phyloP scores from a whole-genome alignment of 2,888 invertebrate genomes.

The Macrosiphum euphorbiae region DNA sequence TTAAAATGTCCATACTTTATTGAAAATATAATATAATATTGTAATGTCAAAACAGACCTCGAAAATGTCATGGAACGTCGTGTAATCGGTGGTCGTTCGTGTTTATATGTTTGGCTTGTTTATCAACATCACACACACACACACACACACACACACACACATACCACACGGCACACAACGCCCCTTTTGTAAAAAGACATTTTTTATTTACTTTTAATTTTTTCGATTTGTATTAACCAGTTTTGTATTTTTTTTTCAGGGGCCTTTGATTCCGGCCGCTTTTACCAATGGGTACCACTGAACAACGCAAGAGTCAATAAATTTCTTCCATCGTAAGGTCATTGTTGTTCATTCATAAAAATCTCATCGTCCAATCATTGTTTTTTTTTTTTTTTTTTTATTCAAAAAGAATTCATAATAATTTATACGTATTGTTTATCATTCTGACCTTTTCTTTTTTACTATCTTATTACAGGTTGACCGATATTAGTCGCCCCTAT shows the following conservation, averaged over 20 bases:
- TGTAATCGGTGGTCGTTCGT: background rate
- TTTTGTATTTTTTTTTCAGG: constrained; percentile 77
- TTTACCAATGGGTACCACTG: constrained; percentile 99
- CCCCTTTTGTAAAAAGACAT: background rate
- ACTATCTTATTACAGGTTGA: constrained; percentile 46
- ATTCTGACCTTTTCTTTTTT: background rate
- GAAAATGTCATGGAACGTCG: background rate
- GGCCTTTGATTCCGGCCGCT: constrained; percentile 97
- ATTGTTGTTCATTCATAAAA: constrained; percentile 24
- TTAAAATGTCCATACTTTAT: background rate
- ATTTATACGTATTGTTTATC: background rate
- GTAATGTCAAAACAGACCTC: background rate
- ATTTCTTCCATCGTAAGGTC: constrained; percentile 63
- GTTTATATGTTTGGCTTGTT: background rate
- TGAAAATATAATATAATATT: background rate
- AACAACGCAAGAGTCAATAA: constrained; percentile 70
- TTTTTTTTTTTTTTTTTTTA: background rate
- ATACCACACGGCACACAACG: background rate
- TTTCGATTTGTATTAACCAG: background rate
- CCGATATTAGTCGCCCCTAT: constrained; percentile 58
- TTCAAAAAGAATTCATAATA: background rate
- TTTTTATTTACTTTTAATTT: background rate
- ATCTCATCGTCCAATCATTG: background rate
- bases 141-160: background rate
- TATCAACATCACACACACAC: background rate